These are phyloP conservation scores for Heliconius hortense DNA, from an alignment of 2,888 invertebrate genomes.

Conservation along the genomic window DNA sequence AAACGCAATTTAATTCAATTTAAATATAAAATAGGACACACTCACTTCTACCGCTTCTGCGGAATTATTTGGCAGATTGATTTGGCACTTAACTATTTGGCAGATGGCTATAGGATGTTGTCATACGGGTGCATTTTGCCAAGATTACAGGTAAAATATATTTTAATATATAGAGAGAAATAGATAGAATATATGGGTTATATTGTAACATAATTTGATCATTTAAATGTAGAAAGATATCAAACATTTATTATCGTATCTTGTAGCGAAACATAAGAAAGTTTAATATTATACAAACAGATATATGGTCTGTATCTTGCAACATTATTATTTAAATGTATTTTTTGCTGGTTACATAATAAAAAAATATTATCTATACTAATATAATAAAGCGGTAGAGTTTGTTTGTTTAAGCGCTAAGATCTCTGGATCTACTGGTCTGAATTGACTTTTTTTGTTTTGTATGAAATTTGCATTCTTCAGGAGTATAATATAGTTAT, in stretches of 20 bases:
- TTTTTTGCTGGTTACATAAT: background rate
- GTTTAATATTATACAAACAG: background rate
- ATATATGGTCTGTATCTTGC: background rate
- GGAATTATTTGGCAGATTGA: constrained; percentile 49
- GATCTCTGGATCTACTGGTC: too few species aligned
- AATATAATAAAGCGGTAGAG: too few species aligned
- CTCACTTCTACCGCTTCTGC: constrained; percentile 53
- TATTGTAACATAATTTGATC: background rate
- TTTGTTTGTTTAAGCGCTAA: too few species aligned
- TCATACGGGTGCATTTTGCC: constrained; percentile 29
- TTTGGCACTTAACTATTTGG: constrained; percentile 42
- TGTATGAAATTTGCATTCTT: too few species aligned
- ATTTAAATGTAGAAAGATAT: background rate
- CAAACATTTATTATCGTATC: background rate
- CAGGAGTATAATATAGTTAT: too few species aligned
- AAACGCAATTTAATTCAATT: constrained; percentile 50
- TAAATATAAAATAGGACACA: constrained; percentile 43
- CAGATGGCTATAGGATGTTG: constrained; percentile 43
- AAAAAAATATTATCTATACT: too few species aligned
- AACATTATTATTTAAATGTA: background rate
- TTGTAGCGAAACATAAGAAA: background rate
- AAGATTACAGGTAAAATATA: constrained; percentile 2
- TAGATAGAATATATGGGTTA: background rate
- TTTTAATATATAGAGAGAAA: background rate
- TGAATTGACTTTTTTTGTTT: too few species aligned